Base-by-base conservation (phyloP, 2,888 invertebrate species). In the Dichetophora obliterata region DNA sequence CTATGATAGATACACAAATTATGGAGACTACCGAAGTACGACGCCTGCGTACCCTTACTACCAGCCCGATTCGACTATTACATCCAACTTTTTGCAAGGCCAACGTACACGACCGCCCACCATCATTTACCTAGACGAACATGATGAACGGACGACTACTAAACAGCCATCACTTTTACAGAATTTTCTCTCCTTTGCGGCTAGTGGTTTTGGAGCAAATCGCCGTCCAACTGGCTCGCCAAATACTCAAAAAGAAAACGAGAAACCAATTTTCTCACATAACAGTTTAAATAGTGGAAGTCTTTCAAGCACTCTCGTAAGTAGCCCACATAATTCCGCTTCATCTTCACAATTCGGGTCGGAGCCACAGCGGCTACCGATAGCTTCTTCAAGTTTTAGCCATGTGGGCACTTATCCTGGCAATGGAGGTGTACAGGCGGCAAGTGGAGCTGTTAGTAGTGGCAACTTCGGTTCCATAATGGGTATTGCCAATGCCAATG, bases 91-190 rank as follows among this genome's bases (percentile, higher is more conserved):
- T 1, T 6, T 59, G 14, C 83, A 82, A 54, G 48, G 77, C n/a
- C 80, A 82, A 69, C 82, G 83, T 34, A 88, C 89, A 0, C 87
- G 86, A 77, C 89, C 88, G 22, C 89, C 89, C 48, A 89, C 88
- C 0, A 83, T 89, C 3, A 89, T 89, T 37, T 89, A 88, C 78
- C 76, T 89, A 3, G 83, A 85, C 77, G 87, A 89, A 78, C 84
- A 82, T 50, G 87, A 87, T 43, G 85, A 86, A 48, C 82, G 79
- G 0, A 82, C 83, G 0, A 83, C 85, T 1, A 84, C 86, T 3
- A 80, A 83, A 31, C 69, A 80, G 2, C 87, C 89, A 1, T 85
- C 85, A 61, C 81, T 88, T 14, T 83, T 89, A 31, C 89, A 89
- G 37, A 86, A 86, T 76, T 82, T 88, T 31, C 43, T 87, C 22